Percentiles rank a stretch among this genome's conserved stretches.
phyloP scores from a whole-genome alignment of 2,113 vertebrate species.

The Ia io region DNA sequence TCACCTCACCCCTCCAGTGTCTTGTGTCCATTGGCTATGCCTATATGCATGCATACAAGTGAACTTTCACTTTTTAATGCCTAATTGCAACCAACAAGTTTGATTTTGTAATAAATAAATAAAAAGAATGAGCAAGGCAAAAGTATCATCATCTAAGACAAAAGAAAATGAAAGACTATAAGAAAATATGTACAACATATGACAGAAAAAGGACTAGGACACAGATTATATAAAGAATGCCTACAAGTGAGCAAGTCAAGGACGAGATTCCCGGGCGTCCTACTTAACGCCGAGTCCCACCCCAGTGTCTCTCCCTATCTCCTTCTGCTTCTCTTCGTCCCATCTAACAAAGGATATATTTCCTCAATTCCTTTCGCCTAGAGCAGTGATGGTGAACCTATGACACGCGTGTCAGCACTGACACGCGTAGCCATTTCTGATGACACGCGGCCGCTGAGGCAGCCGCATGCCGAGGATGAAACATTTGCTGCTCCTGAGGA shows the following conservation, averaged over 20 bases:
- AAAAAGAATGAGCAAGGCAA: background rate
- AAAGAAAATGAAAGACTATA: background rate
- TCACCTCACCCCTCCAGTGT: no score
- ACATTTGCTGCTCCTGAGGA: no score
- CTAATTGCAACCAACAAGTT: background rate
- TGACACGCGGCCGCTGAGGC: no score
- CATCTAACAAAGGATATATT: background rate
- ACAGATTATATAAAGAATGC: background rate
- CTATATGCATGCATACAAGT: no score
- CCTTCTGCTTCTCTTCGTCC: background rate
- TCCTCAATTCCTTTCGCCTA: background rate
- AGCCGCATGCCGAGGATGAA: no score
- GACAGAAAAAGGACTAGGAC: background rate
- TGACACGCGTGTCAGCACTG: no score
- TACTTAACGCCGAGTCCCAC: background rate
- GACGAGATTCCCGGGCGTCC: background rate
- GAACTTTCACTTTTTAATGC: background rate
- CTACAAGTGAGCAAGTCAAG: background rate
- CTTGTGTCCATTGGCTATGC: no score
- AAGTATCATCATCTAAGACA: background rate
- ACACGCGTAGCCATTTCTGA: no score
- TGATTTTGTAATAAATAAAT: background rate
- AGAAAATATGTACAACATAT: background rate
- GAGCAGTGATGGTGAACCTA: no score
- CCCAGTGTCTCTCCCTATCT: background rate